Base-by-base conservation (phyloP, 1,140 invertebrate genomes). In the Pseudomyrmex pallidus region DNA sequence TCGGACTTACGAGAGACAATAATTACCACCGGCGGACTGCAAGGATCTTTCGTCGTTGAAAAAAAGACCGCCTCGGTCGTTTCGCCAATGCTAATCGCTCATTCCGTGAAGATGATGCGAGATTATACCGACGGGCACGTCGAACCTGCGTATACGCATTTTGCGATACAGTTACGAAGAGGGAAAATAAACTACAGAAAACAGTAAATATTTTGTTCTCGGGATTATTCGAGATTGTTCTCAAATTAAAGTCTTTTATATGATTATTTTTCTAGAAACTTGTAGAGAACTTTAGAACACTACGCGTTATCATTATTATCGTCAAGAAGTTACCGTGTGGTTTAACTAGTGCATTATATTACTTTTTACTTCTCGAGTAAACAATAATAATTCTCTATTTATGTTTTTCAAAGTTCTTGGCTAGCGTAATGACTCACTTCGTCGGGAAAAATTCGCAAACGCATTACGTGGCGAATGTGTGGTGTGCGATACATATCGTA, bases 1-100 rank as follows among this genome's bases (percentile, higher is more conserved):
- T 92, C 85, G 80, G 89, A 85, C 88, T 85, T 83, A 86, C 73
- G 20, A 52, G 74, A 88, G 84, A 90, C 86, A 90, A 91, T 89
- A 89, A 91, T 91, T 91, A 87, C 84, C 59, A 72, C 50, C 44
- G 44, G 12, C 12, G 22, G n/a, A 54, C 25, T 77, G 17, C 22
- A 46, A 50, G 52, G 54, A 1, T 8, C 46, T n/a, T 46, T 20
- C 15, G n/a, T 57, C 20, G 44, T 10, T 10, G 22, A 87, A 62
- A 77, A 77, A 78, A 74, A 57, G 12, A 57, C 2, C 61, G 25
- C 48, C 52, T 52, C 35, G 22, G 44, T 22, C 54, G 50, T 52
- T 56, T 52, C 46, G 54, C 61, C 57, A 64, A 15, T 52, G 22
- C 25, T 46, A 25, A 66, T 62, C 46, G 25, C 10, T n/a, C 54